Base-by-base conservation (phyloP, 2,888 invertebrate genomes). In the Polydrusus pterygomalis region DNA sequence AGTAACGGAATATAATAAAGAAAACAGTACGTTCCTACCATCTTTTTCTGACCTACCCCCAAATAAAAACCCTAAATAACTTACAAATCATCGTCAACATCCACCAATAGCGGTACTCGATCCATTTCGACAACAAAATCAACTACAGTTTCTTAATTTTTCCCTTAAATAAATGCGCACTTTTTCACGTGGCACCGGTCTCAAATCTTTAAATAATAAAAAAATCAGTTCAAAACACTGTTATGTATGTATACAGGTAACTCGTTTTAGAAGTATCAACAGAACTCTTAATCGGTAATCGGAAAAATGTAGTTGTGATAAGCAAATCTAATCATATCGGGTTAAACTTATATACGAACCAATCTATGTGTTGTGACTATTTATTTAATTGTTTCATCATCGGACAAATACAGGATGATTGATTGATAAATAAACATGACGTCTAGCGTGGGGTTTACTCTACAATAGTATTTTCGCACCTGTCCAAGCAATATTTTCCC, bases 51-150 rank as follows among this genome's bases (percentile, higher is more conserved):
- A 34, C 34, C 34, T 8, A 25, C n/a, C 10, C n/a, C 25, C 25
- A 25, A 25, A 25, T n/a, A n/a, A 25, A 1, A 25, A 25, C 25
- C 25, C 1, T 3, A 38, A 38, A 38, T 18, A 15, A 38, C 72
- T 73, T 65, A 73, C 65, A 20, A 43, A 15, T 45, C 71, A 38
- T 74, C 70, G 38, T 79, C 79, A n/a, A 71, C 56, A 51, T 70
- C 68, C 38, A 67, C 17, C 56, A 79, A 58, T 18, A 79, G 62
- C 7, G 77, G 77, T 17, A 75, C 73, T 38, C 38, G 76, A 70
- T 79, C 79, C 60, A 74, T 74, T 54, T 68, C 71, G 20, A 58
- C 11, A 54, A n/a, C 13, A 54, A 56, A 30, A 15, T 8, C 30
- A 30, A 13, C 25, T 13, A 0, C 25, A 3, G 6, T 11, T 25